These are phyloP conservation scores for Nasalis larvatus DNA, from an alignment of 2,113 vertebrate species.

Conservation along the genomic window DNA sequence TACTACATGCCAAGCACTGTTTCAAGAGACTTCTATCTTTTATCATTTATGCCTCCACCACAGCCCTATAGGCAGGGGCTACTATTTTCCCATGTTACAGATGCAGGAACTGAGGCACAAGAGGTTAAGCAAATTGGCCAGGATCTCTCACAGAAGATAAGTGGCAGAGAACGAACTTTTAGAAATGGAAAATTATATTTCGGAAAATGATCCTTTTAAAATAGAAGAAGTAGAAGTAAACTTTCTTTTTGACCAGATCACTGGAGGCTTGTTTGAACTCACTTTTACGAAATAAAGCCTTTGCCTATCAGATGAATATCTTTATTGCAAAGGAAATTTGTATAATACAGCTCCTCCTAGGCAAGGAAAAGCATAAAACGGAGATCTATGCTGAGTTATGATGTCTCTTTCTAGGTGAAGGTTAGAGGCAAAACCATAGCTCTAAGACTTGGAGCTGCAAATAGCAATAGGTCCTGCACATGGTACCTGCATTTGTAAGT, in stretches of 20 bases:
- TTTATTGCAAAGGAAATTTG: constrained; percentile 17
- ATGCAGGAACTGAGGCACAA: not conserved
- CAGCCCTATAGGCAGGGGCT: not conserved
- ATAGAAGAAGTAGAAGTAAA: not conserved
- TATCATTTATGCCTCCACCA: not conserved
- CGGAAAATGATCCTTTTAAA: not conserved
- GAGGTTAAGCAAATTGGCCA: not conserved
- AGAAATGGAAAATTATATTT: not conserved
- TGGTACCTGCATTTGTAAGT: not conserved
- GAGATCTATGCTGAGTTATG: not conserved
- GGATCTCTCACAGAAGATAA: not conserved
- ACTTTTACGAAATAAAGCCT: not conserved
- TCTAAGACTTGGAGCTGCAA: not conserved
- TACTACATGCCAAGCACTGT: not conserved
- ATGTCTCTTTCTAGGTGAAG: not conserved
- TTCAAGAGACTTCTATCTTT: not conserved
- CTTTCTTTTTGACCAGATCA: not conserved
- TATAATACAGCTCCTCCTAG: not conserved
- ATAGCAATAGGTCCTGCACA: not conserved
- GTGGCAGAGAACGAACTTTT: not conserved
- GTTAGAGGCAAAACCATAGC: not conserved
- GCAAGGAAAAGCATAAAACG: not conserved
- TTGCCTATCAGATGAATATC: not conserved
- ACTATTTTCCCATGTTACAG: not conserved
- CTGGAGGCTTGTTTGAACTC: not conserved